These are phyloP conservation scores for Argyresthia goedartella DNA, from an alignment of 2,888 invertebrate species.

Conservation along the genomic window DNA sequence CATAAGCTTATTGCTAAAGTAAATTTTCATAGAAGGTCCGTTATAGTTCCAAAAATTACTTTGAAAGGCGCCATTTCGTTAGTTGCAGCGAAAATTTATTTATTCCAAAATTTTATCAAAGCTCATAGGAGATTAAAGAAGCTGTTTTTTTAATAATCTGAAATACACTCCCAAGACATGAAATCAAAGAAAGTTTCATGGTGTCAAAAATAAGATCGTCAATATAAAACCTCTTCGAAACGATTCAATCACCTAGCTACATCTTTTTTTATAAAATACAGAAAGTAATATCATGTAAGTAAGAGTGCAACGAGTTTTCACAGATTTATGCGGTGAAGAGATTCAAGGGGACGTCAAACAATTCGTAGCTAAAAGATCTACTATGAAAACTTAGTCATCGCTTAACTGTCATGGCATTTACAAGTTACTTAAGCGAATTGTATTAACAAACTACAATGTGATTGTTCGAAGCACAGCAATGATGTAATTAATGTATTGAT, in stretches of 20 bases:
- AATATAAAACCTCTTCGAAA: slow-evolving; percentile 56
- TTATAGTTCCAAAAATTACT: slow-evolving; percentile 29
- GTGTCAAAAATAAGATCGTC: slow-evolving; percentile 22
- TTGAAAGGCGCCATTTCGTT: slow-evolving; percentile 60
- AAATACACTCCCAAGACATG: neutral
- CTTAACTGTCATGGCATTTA: neutral
- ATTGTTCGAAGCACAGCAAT: slow-evolving; percentile 39
- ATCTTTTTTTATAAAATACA: slow-evolving; percentile 24
- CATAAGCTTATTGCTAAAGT: slow-evolving; percentile 46
- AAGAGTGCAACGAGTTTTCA: neutral
- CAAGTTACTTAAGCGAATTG: slow-evolving; percentile 21
- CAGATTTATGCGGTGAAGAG: no score
- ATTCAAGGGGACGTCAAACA: neutral
- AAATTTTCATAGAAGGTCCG: slow-evolving; percentile 23
- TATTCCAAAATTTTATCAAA: slow-evolving; percentile 47
- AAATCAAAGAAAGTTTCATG: slow-evolving; percentile 17
- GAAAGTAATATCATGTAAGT: neutral
- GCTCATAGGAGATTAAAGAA: slow-evolving; percentile 33
- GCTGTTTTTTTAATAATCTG: neutral
- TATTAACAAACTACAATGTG: slow-evolving; percentile 32
- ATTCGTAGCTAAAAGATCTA: neutral
- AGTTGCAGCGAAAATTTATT: slow-evolving; percentile 46
- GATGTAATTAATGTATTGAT: slow-evolving; percentile 24
- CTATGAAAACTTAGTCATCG: neutral
- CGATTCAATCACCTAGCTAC: slow-evolving; percentile 43